Conservation (phyloP, 2,888 invertebrate species). For the Lissonota sp. region DNA sequence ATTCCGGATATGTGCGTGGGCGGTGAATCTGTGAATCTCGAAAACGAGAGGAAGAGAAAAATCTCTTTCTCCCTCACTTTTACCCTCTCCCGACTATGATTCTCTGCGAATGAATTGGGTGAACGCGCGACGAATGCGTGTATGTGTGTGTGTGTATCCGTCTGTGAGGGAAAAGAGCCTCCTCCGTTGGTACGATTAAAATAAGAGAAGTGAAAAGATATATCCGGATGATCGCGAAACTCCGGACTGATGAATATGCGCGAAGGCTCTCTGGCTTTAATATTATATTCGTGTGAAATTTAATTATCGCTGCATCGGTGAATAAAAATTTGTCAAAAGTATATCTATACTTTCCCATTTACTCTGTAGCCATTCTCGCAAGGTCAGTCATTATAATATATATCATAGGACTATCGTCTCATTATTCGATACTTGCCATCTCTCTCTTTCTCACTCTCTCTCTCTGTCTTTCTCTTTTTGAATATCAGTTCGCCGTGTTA, state of each 20-base stretch:
- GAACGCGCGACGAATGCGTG: conserved; percentile 14
- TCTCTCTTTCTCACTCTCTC: too few species aligned
- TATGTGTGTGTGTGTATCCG: neutral
- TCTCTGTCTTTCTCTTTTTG: too few species aligned
- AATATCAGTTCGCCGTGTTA: too few species aligned
- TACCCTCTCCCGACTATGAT: conserved; percentile 28
- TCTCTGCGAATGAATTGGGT: conserved; percentile 33
- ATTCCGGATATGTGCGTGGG: conserved; percentile 46
- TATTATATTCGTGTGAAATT: conserved; percentile 4
- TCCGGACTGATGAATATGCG: conserved; percentile 3
- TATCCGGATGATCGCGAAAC: conserved; percentile 23
- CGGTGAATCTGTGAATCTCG: conserved; percentile 41
- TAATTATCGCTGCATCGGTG: conserved; percentile 42
- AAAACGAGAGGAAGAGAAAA: conserved; percentile 21
- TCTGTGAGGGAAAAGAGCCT: neutral
- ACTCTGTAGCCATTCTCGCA: too few species aligned
- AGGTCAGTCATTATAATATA: too few species aligned
- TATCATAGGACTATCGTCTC: conserved; percentile 50
- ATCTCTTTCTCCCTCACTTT: too few species aligned
- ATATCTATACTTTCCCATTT: neutral
- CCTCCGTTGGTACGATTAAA: conserved; percentile 23
- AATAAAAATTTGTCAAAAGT: conserved; percentile 33
- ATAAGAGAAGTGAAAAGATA: conserved; percentile 9
- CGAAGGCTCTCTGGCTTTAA: neutral
- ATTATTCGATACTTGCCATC: conserved; percentile 55